Evolutionary conservation across 2,888 invertebrate genomes (phyloP).

Genomic region (Serripes groenlandicus): DNA sequence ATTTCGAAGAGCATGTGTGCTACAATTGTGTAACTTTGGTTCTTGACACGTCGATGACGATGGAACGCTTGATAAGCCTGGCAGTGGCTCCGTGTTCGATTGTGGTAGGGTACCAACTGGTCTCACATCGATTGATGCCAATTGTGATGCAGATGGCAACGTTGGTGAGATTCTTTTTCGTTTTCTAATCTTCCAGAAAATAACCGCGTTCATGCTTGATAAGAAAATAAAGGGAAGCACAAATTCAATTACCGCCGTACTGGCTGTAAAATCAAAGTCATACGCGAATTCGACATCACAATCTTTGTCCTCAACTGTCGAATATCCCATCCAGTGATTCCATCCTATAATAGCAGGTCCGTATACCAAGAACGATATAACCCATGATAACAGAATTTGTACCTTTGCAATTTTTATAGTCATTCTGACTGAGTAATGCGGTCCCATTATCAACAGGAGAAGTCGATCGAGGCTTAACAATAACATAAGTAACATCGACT

Average conservation of each 20-base stretch:
- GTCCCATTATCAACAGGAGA: constrained; percentile 67
- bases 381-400: constrained; percentile 69
- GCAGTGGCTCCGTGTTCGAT: too few relatives aligned
- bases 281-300: constrained; percentile 77
- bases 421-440: constrained; percentile 61
- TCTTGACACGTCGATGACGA: too few relatives aligned
- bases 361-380: constrained; percentile 68
- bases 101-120: not conserved
- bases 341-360: constrained; percentile 74
- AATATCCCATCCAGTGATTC: constrained; percentile 71
- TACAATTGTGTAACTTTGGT: not conserved
- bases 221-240: constrained; percentile 69
- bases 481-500: constrained; percentile 71
- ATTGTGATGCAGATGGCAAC: not conserved
- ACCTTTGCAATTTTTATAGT: constrained; percentile 58
- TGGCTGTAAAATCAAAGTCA: constrained; percentile 66
- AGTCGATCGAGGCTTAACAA: constrained; percentile 74
- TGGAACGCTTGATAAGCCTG: too few relatives aligned
- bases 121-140: not conserved
- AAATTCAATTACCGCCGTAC: constrained; percentile 73
- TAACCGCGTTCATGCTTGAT: constrained; percentile 63
- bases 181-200: constrained; percentile 70
- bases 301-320: constrained; percentile 63
- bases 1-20: too few relatives aligned
- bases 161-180: constrained; percentile 11